Evolutionary conservation across 2,113 vertebrate genomes (phyloP), one percentile per base, ranked within the genome.

Genomic region (Lepisosteus oculatus): DNA sequence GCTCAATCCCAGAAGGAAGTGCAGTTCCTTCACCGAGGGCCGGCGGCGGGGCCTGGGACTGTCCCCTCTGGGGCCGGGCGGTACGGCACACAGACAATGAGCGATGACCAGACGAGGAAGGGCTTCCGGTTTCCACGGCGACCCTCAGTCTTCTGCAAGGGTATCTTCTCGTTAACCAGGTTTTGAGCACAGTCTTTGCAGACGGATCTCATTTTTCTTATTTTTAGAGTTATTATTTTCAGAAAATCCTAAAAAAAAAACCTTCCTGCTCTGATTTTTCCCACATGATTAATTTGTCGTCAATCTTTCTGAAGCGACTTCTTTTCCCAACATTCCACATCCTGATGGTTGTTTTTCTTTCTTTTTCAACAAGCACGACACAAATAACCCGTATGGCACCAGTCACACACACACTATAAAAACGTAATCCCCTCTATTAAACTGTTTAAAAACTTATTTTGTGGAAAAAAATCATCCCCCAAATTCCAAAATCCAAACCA

Each of bases 151-250:
- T 14, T 6, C 42, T 43, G 4, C n/a, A n/a, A 12, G 13, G 15
- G n/a, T 2, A 1, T 17, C 66, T 29, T 55, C n/a, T 55, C 14
- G 14, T 41, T 55, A 68, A 55, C 47, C 12, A 66, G 64, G 3
- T 11, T 66, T 6, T 45, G 15, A 42, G 51, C 12, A 47, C 17
- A 5, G 11, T 55, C 68, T 14, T 69, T 54, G 8, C 54, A 14
- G 55, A 8, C 61, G 17, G 4, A 61, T 47, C 29, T 66, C 66
- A 68, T 51, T 8, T 71, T 57, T 71, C 55, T 73, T 74, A 67
- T 45, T 29, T 41, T 77, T 73, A 66, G 56, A 61, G 17, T 73
- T 70, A 51, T 68, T 65, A 47, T 59, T 64, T 68, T 73, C 13
- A 64, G 62, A 43, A 43, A 8, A 8, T 4, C n/a, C 7, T 9